Evolutionary conservation across 2,113 vertebrate species (phyloP), one percentile per base, ranked within the genome.

Genomic region (Corvus moneduloides): DNA sequence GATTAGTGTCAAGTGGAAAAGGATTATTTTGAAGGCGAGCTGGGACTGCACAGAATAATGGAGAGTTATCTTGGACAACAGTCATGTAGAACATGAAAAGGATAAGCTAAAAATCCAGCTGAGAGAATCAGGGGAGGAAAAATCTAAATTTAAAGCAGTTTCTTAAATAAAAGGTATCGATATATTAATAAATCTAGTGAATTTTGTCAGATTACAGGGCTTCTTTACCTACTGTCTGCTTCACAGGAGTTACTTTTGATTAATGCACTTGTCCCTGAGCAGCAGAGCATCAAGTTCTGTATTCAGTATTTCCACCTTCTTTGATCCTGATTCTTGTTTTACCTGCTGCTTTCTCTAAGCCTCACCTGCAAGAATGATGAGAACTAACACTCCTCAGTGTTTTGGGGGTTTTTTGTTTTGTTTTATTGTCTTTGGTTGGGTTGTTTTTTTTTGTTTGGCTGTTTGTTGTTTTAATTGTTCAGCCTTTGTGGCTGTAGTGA

Each of bases 1-100:
- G 58, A 22, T 85, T 97, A 54, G 94, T 93, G 3, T 28, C 97
- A 97, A 85, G 93, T 92, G 21, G 97, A 98, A 89, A 98, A 95
- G 78, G 98, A 89, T 77, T 97, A 92, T 59, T 98, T 98, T 93
- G 97, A 98, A 87, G 87, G 87, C 10, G 95, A 98, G 96, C 90
- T 98, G 95, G 98, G 98, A 67, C 72, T 98, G 89, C 97, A 98
- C 18, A 97, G 97, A 44, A 77, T 94, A 59, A 96, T 89, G 37
- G 98, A 96, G 37, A 86, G 73, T 93, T 44, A 81, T 96, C 26
- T 74, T 93, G 46, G 94, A 97, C 74, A 98, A 94, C 79, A 64
- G 73, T 72, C 73, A 39, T 97, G 24, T 13, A 93, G 96, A 97
- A 82, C 92, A 35, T 6, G 97, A 98, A 82, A 91, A 97, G n/a